These are phyloP conservation scores for Drosophila glabriapex DNA, from an alignment of 2,888 invertebrate genomes.

Conservation along the genomic window DNA sequence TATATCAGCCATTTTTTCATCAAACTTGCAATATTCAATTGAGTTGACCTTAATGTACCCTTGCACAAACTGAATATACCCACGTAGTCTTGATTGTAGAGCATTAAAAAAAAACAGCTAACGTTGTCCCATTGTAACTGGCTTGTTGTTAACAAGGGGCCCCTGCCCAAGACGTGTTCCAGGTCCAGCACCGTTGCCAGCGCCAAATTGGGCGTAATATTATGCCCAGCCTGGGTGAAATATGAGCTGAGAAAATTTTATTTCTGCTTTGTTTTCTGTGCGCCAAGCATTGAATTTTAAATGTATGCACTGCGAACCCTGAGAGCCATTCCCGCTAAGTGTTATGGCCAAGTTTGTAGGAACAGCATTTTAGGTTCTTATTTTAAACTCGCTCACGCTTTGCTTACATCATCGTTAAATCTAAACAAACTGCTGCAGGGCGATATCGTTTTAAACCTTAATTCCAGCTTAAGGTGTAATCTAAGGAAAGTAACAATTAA, in stretches of 20 bases:
- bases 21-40: background rate
- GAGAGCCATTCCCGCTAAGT: conserved; percentile 49
- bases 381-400: conserved; percentile 31
- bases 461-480: background rate
- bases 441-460: background rate
- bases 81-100: conserved; percentile 4
- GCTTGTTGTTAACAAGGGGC: conserved; percentile 75
- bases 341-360: conserved; percentile 49
- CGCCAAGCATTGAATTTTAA: conserved; percentile 60
- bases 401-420: conserved; percentile 14
- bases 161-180: conserved; percentile 65
- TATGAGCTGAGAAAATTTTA: conserved; percentile 80
- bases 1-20: background rate
- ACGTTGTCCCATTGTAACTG: conserved; percentile 76
- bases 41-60: conserved; percentile 16
- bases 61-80: conserved; percentile 7
- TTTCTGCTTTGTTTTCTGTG: conserved; percentile 65
- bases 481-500: background rate
- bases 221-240: conserved; percentile 75
- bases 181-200: conserved; percentile 67
- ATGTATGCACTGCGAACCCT: conserved; percentile 39
- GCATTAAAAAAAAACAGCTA: conserved; percentile 51
- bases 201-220: conserved; percentile 79
- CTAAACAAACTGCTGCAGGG: conserved; percentile 28
- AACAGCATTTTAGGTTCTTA: conserved; percentile 18